These are phyloP conservation scores for Ancistrus triradiatus DNA, from an alignment of 2,113 vertebrate species.

Conservation along the genomic window DNA sequence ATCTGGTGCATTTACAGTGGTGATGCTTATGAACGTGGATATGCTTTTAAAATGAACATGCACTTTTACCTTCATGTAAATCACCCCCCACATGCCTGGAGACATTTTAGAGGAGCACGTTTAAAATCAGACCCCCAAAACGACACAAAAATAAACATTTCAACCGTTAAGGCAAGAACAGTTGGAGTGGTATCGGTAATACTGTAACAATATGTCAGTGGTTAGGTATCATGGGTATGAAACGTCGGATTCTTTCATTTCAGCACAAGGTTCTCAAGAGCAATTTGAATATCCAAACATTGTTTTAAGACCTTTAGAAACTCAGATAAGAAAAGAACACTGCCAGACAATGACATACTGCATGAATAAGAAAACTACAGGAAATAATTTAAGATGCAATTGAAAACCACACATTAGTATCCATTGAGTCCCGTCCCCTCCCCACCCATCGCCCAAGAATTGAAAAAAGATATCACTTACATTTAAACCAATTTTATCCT, in stretches of 20 bases:
- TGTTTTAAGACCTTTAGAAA: slow-evolving; percentile 53
- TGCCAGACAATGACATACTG: slow-evolving; percentile 68
- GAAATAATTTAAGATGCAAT: slow-evolving; percentile 70
- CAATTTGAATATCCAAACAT: slow-evolving; percentile 62
- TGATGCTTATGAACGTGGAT: slow-evolving; percentile 60
- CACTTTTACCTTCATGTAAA: slow-evolving; percentile 60
- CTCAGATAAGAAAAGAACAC: slow-evolving; percentile 68
- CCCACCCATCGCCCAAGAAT: slow-evolving; percentile 45
- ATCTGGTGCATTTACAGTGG: slow-evolving; percentile 64
- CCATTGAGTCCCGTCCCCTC: slow-evolving; percentile 44
- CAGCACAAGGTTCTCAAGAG: slow-evolving; percentile 66
- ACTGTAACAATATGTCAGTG: slow-evolving; percentile 65
- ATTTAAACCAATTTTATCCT: slow-evolving; percentile 75
- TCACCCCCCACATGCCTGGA: slow-evolving; percentile 44
- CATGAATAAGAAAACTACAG: slow-evolving; percentile 72
- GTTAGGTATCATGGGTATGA: slow-evolving; percentile 69
- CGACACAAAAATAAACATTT: slow-evolving; percentile 56
- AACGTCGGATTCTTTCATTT: slow-evolving; percentile 71
- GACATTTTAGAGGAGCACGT: slow-evolving; percentile 46
- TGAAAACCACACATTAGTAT: slow-evolving; percentile 65
- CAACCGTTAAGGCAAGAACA: slow-evolving; percentile 78
- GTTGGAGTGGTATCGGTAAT: slow-evolving; percentile 69
- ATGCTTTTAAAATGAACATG: slow-evolving; percentile 68
- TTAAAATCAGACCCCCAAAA: slow-evolving; percentile 27
- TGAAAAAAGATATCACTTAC: slow-evolving; percentile 74